A percentile compares a stretch with the other conserved stretches of the same genome.
Conservation (phyloP, 2,888 invertebrate species). For the Teleogryllus oceanicus region DNA sequence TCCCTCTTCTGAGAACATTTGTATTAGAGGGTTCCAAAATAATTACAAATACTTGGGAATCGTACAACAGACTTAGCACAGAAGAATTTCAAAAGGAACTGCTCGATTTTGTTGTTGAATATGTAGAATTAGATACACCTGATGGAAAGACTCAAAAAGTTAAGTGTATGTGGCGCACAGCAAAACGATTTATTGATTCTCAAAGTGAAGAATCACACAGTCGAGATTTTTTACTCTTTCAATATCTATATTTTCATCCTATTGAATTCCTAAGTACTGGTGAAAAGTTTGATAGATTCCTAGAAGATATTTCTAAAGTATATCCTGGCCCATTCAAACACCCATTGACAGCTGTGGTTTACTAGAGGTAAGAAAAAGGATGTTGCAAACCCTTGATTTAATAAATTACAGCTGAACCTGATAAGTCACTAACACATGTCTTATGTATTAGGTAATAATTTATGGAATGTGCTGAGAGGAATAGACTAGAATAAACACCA, state of each 20-base stretch:
- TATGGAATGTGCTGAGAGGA: no score
- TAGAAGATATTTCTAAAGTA: conserved; percentile 32
- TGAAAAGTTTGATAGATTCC: conserved; percentile 33
- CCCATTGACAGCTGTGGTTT: conserved; percentile 31
- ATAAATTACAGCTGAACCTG: no score
- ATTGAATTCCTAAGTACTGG: conserved; percentile 31
- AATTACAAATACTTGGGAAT: conserved; percentile 29
- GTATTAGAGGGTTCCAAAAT: conserved; percentile 27
- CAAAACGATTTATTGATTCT: conserved; percentile 25
- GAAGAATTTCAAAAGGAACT: conserved; percentile 29
- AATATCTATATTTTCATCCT: conserved; percentile 32
- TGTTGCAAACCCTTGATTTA: no score
- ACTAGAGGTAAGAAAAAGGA: conserved; percentile 29
- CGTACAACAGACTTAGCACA: conserved; percentile 24
- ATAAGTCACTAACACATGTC: no score
- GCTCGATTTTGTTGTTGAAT: conserved; percentile 24
- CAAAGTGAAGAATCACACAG: conserved; percentile 28
- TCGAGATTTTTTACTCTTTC: conserved; percentile 31
- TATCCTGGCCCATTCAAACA: conserved; percentile 33
- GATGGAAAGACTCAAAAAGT: conserved; percentile 22
- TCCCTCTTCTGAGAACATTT: conserved; percentile 29
- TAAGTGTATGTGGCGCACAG: conserved; percentile 29
- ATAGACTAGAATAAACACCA: no score
- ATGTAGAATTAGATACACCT: conserved; percentile 24
- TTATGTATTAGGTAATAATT: no score